A percentile compares a stretch with the other conserved stretches of the same genome.
Evolutionary conservation across 2,113 vertebrate genomes (phyloP).

Genomic region (Nothocercus nigrocapillus): DNA sequence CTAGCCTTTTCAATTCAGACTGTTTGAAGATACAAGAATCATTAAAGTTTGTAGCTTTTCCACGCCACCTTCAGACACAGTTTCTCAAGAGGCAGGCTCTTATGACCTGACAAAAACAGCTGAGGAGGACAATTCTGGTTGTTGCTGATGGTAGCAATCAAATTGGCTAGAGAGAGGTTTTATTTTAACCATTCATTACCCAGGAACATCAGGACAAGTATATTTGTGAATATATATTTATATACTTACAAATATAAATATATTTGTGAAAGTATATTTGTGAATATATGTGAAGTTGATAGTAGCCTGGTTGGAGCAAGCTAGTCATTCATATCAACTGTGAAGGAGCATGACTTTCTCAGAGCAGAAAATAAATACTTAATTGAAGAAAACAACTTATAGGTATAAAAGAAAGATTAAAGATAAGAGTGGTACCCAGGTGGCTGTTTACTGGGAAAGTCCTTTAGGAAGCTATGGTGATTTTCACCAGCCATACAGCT

Average conservation of each 20-base stretch:
- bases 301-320: background rate
- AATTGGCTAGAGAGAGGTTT: background rate
- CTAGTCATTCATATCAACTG: background rate
- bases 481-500: background rate
- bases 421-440: background rate
- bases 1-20: background rate
- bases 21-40: background rate
- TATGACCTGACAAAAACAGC: background rate
- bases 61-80: background rate
- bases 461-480: background rate
- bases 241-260: too few relatives aligned
- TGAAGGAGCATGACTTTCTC: background rate
- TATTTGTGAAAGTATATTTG: too few relatives aligned
- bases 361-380: background rate
- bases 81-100: background rate
- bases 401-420: background rate
- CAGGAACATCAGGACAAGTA: background rate
- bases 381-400: background rate
- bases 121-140: background rate
- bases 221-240: background rate
- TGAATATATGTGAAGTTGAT: background rate
- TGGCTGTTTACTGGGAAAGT: background rate
- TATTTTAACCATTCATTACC: background rate
- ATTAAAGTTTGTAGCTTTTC: background rate
- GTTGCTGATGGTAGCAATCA: background rate